These are phyloP conservation scores for Caenorhabditis briggsae DNA, from an alignment of 1,140 invertebrate genomes.

Conservation along the genomic window DNA sequence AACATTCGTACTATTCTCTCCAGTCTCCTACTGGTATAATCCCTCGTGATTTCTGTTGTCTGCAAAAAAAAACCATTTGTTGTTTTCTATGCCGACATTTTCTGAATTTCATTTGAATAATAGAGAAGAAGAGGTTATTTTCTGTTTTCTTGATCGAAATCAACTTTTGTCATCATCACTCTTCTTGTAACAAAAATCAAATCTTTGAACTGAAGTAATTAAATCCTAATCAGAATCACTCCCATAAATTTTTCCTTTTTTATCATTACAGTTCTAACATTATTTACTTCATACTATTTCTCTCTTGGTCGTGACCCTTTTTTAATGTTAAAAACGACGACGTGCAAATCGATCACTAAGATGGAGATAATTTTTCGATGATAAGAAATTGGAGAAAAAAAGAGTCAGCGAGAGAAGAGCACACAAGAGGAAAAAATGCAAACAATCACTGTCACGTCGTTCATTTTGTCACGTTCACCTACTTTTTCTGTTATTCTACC, in stretches of 20 bases:
- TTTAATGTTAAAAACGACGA: background rate
- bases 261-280: background rate
- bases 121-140: background rate
- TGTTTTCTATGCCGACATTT: background rate
- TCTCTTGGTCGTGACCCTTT: background rate
- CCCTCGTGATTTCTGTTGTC: constrained; percentile 18
- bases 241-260: background rate
- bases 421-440: constrained; percentile 46
- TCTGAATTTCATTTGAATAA: background rate
- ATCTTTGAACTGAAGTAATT: background rate
- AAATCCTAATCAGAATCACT: background rate
- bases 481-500: background rate
- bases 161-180: constrained; percentile 1
- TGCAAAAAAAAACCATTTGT: background rate
- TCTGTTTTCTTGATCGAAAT: background rate
- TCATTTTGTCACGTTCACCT: constrained; percentile 47
- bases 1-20: background rate
- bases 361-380: constrained; percentile 31
- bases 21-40: background rate
- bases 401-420: constrained; percentile 34
- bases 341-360: constrained; percentile 41
- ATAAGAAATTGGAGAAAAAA: constrained; percentile 4
- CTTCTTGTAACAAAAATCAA: background rate
- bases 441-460: constrained; percentile 40
- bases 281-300: background rate